phyloP scores from a whole-genome alignment of 2,888 invertebrate genomes.

The Neoscelio sp. region DNA sequence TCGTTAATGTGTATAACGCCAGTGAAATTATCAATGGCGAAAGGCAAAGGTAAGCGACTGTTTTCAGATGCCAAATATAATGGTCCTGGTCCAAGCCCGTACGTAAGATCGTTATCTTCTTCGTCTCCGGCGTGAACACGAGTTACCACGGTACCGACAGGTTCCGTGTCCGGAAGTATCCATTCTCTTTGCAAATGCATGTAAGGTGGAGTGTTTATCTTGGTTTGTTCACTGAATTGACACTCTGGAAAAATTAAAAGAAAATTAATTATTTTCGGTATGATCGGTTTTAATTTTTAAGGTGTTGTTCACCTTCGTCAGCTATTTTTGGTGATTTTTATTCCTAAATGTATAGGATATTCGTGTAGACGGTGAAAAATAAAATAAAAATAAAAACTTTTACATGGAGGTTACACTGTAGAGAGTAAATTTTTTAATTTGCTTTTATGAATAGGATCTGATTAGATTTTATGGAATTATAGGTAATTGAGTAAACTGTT shows the following conservation, averaged over 20 bases:
- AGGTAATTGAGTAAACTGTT: too few species aligned
- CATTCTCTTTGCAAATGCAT: conserved; percentile 90
- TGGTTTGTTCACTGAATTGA: conserved; percentile 83
- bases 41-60: conserved; percentile 86
- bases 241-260: conserved; percentile 75
- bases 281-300: neutral
- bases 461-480: too few species aligned
- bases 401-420: too few species aligned
- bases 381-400: too few species aligned
- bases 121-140: conserved; percentile 88
- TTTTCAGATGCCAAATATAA: conserved; percentile 77
- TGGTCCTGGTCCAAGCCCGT: conserved; percentile 87
- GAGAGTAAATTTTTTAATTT: too few species aligned
- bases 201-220: conserved; percentile 86
- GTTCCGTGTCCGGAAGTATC: conserved; percentile 89
- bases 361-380: too few species aligned
- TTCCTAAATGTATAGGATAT: too few species aligned
- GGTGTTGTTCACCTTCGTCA: too few species aligned
- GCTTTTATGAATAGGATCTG: too few species aligned
- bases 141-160: conserved; percentile 89
- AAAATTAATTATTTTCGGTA: neutral
- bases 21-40: conserved; percentile 89
- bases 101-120: conserved; percentile 87
- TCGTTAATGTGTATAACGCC: conserved; percentile 93
- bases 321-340: too few species aligned